phyloP scores from a whole-genome alignment of 2,113 vertebrate genomes.

The Seriola quinqueradiata region DNA sequence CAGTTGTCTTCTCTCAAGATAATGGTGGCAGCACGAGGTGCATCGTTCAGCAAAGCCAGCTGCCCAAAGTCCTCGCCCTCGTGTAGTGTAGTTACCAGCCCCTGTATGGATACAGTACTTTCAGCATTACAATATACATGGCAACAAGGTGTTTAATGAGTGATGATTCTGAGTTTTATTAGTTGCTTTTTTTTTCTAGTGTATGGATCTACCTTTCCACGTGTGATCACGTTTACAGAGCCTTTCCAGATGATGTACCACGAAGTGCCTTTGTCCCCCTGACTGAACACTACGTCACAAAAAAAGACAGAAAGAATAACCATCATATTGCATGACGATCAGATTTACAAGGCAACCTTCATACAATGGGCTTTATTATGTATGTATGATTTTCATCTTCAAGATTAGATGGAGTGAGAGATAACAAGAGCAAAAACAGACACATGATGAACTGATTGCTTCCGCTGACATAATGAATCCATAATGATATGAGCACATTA shows the following conservation, averaged over 20 bases:
- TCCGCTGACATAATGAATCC: conserved; percentile 10
- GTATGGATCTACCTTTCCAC: conserved; percentile 89
- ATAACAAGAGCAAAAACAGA: no score
- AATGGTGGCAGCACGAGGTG: conserved; percentile 94
- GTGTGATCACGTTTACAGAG: conserved; percentile 96
- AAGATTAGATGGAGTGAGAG: neutral
- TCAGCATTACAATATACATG: neutral
- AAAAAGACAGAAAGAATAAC: conserved; percentile 22
- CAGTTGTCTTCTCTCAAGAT: conserved; percentile 94
- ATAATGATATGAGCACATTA: neutral
- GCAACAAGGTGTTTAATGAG: neutral
- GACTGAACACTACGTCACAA: conserved; percentile 91
- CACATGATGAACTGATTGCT: neutral
- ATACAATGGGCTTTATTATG: neutral
- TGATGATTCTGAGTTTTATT: no score
- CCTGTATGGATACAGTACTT: conserved; percentile 78
- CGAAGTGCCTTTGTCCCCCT: conserved; percentile 95
- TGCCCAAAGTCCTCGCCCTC: conserved; percentile 97
- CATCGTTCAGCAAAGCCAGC: conserved; percentile 94
- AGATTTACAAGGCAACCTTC: neutral
- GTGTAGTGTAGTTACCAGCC: conserved; percentile 92
- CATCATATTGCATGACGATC: no score
- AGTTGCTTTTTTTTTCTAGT: no score
- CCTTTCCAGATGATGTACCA: conserved; percentile 99
- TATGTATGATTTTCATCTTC: conserved; percentile 9